These are phyloP conservation scores for Equus przewalskii DNA, from an alignment of 2,113 vertebrate genomes.

Conservation along the genomic window DNA sequence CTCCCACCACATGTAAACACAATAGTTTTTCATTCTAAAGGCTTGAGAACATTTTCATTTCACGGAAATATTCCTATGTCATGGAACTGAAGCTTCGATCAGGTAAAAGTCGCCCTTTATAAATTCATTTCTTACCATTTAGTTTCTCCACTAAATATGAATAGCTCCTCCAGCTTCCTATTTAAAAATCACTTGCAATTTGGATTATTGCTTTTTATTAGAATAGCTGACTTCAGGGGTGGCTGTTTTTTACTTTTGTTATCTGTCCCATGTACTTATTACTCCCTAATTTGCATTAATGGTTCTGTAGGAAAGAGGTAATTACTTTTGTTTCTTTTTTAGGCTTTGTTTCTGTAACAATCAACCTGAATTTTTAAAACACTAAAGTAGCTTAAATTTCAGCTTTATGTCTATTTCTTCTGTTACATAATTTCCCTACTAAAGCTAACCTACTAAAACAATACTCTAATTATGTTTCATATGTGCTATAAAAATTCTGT, in stretches of 20 bases:
- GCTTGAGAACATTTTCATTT: conserved; percentile 39
- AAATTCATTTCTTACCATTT: conserved; percentile 7
- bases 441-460: conserved; percentile 2
- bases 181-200: conserved; percentile 33
- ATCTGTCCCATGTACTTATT: background rate
- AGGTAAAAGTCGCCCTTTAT: background rate
- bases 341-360: conserved; percentile 21
- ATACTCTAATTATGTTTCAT: conserved; percentile 28
- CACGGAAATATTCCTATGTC: background rate
- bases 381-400: conserved; percentile 30
- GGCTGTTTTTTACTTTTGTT: background rate
- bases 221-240: background rate
- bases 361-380: conserved; percentile 26
- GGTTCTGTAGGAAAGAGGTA: conserved; percentile 3
- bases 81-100: background rate
- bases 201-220: conserved; percentile 5
- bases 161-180: conserved; percentile 17
- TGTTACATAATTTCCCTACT: conserved; percentile 41
- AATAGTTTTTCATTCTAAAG: background rate
- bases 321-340: conserved; percentile 45
- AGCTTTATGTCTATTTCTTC: background rate
- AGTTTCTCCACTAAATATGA: background rate
- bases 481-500: conserved; percentile 56
- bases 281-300: background rate
- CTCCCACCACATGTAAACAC: background rate